Base-by-base conservation (phyloP, 2,113 vertebrate species). In the Nothobranchius furzeri region DNA sequence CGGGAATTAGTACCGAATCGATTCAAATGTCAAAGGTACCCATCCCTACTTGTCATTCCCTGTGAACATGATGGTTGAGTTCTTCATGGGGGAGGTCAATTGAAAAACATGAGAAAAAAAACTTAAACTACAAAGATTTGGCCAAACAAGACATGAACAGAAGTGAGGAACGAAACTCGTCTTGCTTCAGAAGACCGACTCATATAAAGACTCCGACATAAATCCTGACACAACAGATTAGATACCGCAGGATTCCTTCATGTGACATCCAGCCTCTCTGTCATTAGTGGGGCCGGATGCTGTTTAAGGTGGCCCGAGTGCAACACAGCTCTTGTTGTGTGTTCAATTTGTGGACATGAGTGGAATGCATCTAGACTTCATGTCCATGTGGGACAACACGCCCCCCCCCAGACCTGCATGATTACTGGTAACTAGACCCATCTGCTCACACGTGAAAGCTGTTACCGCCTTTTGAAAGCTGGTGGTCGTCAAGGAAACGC, bases 391-490 rank as follows among this genome's bases (percentile, higher is more conserved):
- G 72, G 62, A 85, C 57, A 75, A 70, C 70, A 1, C 25, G 43
- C 63, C 60, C 58, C 60, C 55, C 61, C 61, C 47, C 6, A 5
- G 42, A 58, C 15, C 20, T 13, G n/a, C 15, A 46, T 64, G 49
- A 61, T 30, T 65, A 9, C 49, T 35, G 15, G 49, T 78, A 70
- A 84, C 64, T 2, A 40, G 60, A n/a, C 53, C 49, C 67, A 59
- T 71, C 76, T 62, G 73, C 74, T 82, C 56, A 69, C 85, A 83
- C 73, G 76, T 75, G 84, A 79, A 88, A 85, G 7, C 45, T 68
- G 47, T 89, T 85, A 79, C 9, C 64, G 24, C 5, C 46, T 45
- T 20, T 42, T n/a, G 13, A 63, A 71, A 78, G 72, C 40, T 49
- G 13, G 48, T 56, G 60, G 74, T 84, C 47, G 75, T 71, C 75